These are phyloP conservation scores for Pithys albifrons DNA, from an alignment of 2,113 vertebrate genomes.

Conservation along the genomic window DNA sequence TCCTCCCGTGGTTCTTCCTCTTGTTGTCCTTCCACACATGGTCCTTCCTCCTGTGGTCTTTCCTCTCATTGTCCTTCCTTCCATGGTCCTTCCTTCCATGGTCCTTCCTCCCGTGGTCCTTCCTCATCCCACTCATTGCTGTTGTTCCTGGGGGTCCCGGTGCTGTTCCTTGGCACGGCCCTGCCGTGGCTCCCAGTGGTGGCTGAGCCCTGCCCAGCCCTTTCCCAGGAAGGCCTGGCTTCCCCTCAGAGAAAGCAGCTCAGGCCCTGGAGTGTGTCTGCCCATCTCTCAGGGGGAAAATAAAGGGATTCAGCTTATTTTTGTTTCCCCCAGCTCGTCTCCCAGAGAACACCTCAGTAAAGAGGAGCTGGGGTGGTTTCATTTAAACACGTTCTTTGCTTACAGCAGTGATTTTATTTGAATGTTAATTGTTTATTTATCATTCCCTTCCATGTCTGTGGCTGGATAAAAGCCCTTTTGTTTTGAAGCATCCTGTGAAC, in stretches of 20 bases:
- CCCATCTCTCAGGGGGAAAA: background rate
- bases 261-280: background rate
- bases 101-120: background rate
- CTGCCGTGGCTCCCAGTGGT: background rate
- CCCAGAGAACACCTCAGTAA: background rate
- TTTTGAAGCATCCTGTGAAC: background rate
- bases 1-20: too few species aligned
- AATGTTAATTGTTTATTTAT: background rate
- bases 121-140: background rate
- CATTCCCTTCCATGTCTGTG: background rate
- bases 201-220: background rate
- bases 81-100: too few species aligned
- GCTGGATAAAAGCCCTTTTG: background rate
- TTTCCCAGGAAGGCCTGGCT: background rate
- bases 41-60: too few species aligned
- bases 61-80: too few species aligned
- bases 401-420: background rate
- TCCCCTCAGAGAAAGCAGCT: background rate
- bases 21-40: too few species aligned
- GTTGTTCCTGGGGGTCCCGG: conserved; percentile 9
- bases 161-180: background rate
- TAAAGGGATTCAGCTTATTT: conserved; percentile 11
- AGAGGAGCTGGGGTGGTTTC: background rate
- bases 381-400: background rate
- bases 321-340: background rate